Evolutionary conservation across 64 coral and sea anemone species (phyloP).

Genomic region (Acropora yongei): DNA sequence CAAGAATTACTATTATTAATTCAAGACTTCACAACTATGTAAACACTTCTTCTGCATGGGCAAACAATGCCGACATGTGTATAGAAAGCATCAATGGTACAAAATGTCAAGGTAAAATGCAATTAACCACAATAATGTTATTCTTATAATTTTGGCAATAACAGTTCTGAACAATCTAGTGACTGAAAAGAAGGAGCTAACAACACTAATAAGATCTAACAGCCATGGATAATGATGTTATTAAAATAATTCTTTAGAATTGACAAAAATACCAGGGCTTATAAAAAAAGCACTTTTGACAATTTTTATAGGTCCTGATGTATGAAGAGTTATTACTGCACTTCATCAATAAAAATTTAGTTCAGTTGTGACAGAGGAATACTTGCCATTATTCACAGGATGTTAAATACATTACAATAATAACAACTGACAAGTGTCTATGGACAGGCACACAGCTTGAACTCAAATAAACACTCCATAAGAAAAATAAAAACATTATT

Average conservation of each 20-base stretch:
- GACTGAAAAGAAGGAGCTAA: not conserved
- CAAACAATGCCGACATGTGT: constrained; percentile 12
- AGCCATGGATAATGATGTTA: not conserved
- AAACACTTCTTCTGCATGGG: not conserved
- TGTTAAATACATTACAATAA: not conserved
- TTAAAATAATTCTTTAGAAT: no score
- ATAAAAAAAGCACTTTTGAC: no score
- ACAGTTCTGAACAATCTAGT: no score
- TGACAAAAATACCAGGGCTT: no score
- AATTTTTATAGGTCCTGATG: not conserved
- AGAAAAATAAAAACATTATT: not conserved
- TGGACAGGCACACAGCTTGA: constrained; percentile 20
- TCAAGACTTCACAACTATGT: not conserved
- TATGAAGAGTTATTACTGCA: not conserved
- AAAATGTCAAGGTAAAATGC: not conserved
- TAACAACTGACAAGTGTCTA: not conserved
- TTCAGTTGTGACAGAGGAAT: not conserved
- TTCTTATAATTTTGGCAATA: no score
- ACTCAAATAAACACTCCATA: constrained; percentile 26
- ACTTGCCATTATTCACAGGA: not conserved
- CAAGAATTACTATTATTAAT: not conserved
- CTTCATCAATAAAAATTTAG: not conserved
- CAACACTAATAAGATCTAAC: not conserved
- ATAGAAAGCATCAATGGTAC: not conserved
- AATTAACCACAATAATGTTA: not conserved